These are phyloP conservation scores for Julus scanicus DNA, from an alignment of 2,888 invertebrate genomes.

Conservation along the genomic window DNA sequence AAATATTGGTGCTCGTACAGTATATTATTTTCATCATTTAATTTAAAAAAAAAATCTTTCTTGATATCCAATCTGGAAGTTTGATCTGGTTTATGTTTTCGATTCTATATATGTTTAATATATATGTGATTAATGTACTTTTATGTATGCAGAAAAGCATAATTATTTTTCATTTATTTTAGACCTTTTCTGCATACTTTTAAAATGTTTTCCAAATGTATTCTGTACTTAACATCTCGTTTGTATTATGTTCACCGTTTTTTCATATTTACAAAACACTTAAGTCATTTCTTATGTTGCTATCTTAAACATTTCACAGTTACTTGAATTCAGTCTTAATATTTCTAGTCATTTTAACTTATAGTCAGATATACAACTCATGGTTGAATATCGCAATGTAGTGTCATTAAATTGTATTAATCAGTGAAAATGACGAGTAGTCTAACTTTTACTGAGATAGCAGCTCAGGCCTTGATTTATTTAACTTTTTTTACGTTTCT, in stretches of 20 bases:
- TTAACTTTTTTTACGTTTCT: too few relatives aligned
- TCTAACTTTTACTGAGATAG: background rate
- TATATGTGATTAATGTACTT: background rate
- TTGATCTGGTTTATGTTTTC: too few relatives aligned
- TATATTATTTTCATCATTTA: too few relatives aligned
- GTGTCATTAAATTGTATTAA: background rate
- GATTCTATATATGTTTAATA: background rate
- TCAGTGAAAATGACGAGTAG: background rate
- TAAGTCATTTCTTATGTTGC: background rate
- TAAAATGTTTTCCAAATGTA: background rate
- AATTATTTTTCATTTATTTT: too few relatives aligned
- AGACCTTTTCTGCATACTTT: too few relatives aligned
- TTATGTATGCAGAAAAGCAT: background rate
- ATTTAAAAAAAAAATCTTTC: too few relatives aligned
- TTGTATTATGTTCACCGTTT: background rate
- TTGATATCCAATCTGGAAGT: too few relatives aligned
- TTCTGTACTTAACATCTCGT: background rate
- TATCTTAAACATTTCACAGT: background rate
- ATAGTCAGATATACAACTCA: background rate
- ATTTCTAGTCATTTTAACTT: slow-evolving; percentile 9
- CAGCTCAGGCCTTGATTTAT: too few relatives aligned
- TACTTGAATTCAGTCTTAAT: background rate
- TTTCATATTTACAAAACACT: background rate
- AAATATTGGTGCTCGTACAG: too few relatives aligned
- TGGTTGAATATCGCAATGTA: slow-evolving; percentile 11